phyloP scores from a whole-genome alignment of 2,113 vertebrate genomes.

The Mesoclemmys tuberculata region DNA sequence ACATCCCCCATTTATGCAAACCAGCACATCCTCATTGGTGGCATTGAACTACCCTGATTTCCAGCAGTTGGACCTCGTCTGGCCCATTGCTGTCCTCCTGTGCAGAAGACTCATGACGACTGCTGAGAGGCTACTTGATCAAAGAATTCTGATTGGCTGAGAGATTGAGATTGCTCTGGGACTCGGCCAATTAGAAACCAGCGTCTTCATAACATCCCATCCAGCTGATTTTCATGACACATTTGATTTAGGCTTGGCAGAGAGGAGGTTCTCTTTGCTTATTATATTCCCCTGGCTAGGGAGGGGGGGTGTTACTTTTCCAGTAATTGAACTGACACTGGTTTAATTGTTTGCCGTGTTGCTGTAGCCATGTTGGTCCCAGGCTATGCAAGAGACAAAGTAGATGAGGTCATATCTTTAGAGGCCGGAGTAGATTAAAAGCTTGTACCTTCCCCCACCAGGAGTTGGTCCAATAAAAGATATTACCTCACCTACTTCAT shows the following conservation, averaged over 20 bases:
- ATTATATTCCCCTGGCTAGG: neutral
- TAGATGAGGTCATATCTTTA: neutral
- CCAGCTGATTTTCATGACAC: neutral
- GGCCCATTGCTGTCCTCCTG: neutral
- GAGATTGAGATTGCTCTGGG: neutral
- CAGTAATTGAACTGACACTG: neutral
- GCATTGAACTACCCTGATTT: neutral
- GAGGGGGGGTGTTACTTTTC: neutral
- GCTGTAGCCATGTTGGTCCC: neutral
- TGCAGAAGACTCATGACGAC: neutral
- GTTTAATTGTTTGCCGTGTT: neutral
- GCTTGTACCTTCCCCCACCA: neutral
- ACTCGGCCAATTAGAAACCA: neutral
- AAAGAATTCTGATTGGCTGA: neutral
- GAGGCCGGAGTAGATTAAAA: neutral
- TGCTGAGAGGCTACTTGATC: neutral
- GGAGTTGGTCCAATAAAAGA: neutral
- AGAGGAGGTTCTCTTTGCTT: no score
- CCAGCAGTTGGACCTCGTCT: neutral
- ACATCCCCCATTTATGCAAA: neutral
- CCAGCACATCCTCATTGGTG: neutral
- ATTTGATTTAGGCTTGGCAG: neutral
- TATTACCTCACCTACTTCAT: neutral
- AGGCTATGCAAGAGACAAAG: neutral
- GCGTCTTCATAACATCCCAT: neutral